Conservation (phyloP, 2,888 invertebrate genomes). For the Drosophila neonasuta region DNA sequence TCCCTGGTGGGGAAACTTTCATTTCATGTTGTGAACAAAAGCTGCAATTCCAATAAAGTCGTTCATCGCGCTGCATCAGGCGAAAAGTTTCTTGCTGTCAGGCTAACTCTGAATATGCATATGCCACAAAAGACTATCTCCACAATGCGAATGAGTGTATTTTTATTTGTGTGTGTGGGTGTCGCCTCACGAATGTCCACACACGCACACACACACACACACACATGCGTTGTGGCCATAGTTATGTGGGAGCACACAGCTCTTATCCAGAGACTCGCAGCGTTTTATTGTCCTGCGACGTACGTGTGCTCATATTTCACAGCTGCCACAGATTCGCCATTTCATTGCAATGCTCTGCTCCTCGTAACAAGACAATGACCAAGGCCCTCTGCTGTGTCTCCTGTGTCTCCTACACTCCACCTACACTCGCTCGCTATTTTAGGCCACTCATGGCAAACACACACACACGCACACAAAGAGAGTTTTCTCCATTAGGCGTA, state of each 20-base stretch:
- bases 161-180: conserved; percentile 1
- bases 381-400: neutral
- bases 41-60: conserved; percentile 53
- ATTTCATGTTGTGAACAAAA: conserved; percentile 33
- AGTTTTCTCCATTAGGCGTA: conserved; percentile 31
- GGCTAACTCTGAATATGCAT: conserved; percentile 26
- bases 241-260: neutral
- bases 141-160: neutral
- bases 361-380: conserved; percentile 35
- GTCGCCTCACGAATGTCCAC: neutral
- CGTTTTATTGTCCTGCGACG: conserved; percentile 35
- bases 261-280: conserved; percentile 25
- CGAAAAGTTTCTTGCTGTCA: conserved; percentile 21
- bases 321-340: conserved; percentile 60
- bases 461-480: too few relatives aligned
- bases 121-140: neutral
- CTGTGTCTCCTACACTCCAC: neutral
- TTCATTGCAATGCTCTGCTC: conserved; percentile 22
- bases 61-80: conserved; percentile 19
- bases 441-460: conserved; percentile 1
- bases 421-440: neutral
- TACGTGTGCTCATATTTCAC: conserved; percentile 70
- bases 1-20: conserved; percentile 29
- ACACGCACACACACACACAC: too few relatives aligned
- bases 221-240: conserved; percentile 19